These are phyloP conservation scores for Polyergus mexicanus DNA, from an alignment of 1,140 invertebrate genomes.

Conservation along the genomic window DNA sequence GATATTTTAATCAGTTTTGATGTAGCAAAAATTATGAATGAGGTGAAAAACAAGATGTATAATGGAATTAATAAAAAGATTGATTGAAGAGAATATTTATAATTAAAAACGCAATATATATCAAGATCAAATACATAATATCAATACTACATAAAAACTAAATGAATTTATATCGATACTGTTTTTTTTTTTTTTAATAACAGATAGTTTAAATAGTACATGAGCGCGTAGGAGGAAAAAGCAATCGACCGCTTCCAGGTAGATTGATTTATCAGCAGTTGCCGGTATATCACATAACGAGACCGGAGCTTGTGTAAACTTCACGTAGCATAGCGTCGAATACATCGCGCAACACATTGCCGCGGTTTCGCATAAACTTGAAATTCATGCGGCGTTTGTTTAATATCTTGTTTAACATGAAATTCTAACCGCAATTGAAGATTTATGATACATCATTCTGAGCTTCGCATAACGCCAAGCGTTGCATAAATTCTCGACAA, in stretches of 20 bases:
- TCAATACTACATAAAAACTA: neutral
- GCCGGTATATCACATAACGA: neutral
- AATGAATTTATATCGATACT: neutral
- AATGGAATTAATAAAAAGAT: neutral
- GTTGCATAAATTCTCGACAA: conserved; percentile 53
- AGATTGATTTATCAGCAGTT: neutral
- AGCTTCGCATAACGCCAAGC: conserved; percentile 6
- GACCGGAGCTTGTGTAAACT: conserved; percentile 38
- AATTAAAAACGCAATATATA: neutral
- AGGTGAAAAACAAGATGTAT: neutral
- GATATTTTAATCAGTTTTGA: neutral
- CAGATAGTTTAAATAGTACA: neutral
- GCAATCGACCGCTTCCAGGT: neutral
- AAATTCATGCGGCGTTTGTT: conserved; percentile 49
- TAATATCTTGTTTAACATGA: conserved; percentile 52
- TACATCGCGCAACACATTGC: neutral
- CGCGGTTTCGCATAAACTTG: conserved; percentile 34
- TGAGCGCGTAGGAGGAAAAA: neutral
- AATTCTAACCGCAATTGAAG: conserved; percentile 40
- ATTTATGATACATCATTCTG: conserved; percentile 46
- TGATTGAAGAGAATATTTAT: neutral
- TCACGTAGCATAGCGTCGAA: conserved; percentile 17
- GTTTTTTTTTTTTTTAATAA: neutral
- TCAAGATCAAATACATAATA: too few species aligned
- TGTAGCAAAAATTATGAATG: neutral